phyloP scores from a whole-genome alignment of 2,113 vertebrate genomes.

The Notiomystis cincta region DNA sequence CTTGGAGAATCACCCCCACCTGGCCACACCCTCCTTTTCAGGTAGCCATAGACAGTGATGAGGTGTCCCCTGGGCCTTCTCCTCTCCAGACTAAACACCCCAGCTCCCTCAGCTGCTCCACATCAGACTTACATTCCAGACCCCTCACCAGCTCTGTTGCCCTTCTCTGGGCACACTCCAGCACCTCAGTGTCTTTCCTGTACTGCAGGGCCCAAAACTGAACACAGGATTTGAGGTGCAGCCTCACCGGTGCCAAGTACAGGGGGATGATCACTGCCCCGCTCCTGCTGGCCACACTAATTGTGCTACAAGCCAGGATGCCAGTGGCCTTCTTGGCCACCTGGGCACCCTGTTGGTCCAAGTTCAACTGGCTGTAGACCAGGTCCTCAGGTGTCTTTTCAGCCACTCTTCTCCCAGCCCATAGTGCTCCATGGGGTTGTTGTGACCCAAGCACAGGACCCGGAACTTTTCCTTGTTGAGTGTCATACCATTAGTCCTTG shows the following conservation, averaged over 20 bases:
- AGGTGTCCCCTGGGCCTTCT: neutral
- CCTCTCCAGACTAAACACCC: neutral
- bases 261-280: neutral
- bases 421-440: neutral
- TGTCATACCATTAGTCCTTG: neutral
- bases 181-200: neutral
- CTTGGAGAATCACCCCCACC: no score
- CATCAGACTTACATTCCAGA: neutral
- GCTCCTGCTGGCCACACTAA: neutral
- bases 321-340: neutral
- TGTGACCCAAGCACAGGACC: neutral
- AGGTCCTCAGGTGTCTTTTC: neutral
- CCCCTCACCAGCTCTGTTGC: neutral
- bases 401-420: neutral
- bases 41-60: neutral
- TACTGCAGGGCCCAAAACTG: neutral
- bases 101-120: neutral
- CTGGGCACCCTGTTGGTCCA: neutral
- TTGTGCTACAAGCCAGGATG: neutral
- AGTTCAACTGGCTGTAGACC: no score
- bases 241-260: rapidly evolving
- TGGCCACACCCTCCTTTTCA: neutral
- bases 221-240: neutral
- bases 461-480: rapidly evolving
- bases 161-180: neutral